A percentile compares a stretch with the other conserved stretches of the same genome.
Conservation (phyloP, 1,140 invertebrate species). For the Brachionus asplanchnoidis region DNA sequence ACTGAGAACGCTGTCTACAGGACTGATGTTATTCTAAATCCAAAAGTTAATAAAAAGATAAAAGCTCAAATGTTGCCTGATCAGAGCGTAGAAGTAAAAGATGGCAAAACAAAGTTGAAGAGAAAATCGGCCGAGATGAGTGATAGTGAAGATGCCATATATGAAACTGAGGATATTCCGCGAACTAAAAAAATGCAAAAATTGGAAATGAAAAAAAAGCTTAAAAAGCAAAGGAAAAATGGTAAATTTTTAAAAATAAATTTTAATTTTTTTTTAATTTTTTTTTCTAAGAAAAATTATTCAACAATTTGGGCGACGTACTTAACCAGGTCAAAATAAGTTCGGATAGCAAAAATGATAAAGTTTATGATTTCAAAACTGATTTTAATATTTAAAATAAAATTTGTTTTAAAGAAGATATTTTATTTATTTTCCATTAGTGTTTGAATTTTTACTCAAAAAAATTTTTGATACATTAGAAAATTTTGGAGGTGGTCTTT, state of each 20-base stretch:
- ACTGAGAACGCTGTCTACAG: neutral
- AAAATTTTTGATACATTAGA: too few relatives aligned
- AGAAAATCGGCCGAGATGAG: neutral
- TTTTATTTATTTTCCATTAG: neutral
- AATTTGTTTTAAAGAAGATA: neutral
- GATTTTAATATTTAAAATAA: constrained; percentile 27
- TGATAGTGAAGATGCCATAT: constrained; percentile 10
- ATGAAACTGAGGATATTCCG: constrained; percentile 25
- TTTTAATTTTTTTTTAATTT: neutral
- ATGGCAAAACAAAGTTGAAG: neutral
- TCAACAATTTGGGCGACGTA: constrained; percentile 20
- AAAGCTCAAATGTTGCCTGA: neutral
- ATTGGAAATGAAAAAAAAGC: constrained; percentile 15
- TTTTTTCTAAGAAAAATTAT: constrained; percentile 20
- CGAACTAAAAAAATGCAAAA: constrained; percentile 39
- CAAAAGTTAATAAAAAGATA: constrained; percentile 24
- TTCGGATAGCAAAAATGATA: neutral
- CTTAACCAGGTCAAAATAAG: neutral
- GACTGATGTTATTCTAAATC: constrained; percentile 5
- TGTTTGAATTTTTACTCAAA: too few relatives aligned
- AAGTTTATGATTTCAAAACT: constrained; percentile 37
- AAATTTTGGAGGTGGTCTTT: too few relatives aligned
- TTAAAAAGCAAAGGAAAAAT: constrained; percentile 36
- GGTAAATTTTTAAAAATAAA: neutral
- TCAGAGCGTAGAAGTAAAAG: neutral